phyloP scores from a whole-genome alignment of 2,797 vertebrate genomes.

The Coracias cyanogaster region DNA sequence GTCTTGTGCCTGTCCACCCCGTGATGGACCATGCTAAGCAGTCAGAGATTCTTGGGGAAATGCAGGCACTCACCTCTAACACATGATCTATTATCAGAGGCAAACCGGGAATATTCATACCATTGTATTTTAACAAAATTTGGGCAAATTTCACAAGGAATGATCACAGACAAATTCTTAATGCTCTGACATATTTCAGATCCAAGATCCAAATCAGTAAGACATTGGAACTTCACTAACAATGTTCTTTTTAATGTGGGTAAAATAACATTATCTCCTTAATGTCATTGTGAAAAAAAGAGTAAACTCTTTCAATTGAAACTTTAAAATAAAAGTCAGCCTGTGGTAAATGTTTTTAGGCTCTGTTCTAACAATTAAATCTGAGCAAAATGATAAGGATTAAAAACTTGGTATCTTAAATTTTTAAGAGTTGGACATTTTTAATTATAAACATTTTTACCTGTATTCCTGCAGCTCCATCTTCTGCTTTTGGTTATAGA shows the following conservation, averaged over 20 bases:
- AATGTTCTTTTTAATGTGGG: not conserved
- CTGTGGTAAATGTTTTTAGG: not conserved
- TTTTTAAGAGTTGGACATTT: not conserved
- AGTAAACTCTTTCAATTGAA: not conserved
- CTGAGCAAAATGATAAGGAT: not conserved
- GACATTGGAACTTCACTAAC: not conserved
- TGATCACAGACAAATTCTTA: not conserved
- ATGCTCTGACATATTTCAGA: not conserved
- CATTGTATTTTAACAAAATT: not conserved
- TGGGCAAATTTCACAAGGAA: not conserved
- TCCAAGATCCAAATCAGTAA: not conserved
- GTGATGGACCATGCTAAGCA: not conserved
- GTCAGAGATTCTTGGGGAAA: not conserved
- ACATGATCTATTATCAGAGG: not conserved
- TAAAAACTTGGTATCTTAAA: not conserved
- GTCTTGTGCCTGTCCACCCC: not conserved
- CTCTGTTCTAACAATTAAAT: not conserved
- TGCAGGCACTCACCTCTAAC: rapidly evolving
- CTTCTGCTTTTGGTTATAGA: not conserved
- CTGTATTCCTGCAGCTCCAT: not conserved
- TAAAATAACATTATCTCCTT: not conserved
- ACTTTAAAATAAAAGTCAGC: not conserved
- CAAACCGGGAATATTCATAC: not conserved
- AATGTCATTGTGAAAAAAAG: not conserved
- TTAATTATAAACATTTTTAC: not conserved